phyloP scores from a whole-genome alignment of 2,888 invertebrate genomes.

The Phasia obesa region DNA sequence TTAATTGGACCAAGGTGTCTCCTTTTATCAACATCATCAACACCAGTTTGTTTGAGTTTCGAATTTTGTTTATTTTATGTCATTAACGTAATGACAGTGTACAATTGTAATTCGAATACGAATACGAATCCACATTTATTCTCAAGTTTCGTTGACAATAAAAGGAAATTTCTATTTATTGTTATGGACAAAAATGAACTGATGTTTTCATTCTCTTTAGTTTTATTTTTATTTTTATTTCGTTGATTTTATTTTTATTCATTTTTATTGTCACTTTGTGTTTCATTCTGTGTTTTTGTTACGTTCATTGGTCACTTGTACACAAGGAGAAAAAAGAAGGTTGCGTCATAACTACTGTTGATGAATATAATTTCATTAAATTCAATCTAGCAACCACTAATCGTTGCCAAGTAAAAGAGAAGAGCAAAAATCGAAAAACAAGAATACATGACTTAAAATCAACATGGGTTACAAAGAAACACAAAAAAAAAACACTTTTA shows the following conservation, averaged over 20 bases:
- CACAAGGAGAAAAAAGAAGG: too few species aligned
- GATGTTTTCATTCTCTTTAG: too few species aligned
- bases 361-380: constrained; percentile 43
- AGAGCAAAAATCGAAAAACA: background rate
- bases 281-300: constrained; percentile 34
- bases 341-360: too few species aligned
- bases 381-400: constrained; percentile 5
- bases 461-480: constrained; percentile 30
- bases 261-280: constrained; percentile 56
- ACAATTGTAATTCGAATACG: background rate
- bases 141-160: constrained; percentile 55
- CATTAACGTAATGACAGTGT: background rate
- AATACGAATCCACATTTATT: constrained; percentile 3
- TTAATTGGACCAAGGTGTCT: constrained; percentile 23
- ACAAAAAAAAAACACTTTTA: constrained; percentile 35
- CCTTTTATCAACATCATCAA: constrained; percentile 28
- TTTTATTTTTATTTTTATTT: constrained; percentile 28
- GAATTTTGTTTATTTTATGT: background rate
- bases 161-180: constrained; percentile 59
- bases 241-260: constrained; percentile 30
- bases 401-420: constrained; percentile 14
- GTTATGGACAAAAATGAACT: constrained; percentile 15
- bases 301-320: constrained; percentile 7
- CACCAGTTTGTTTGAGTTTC: constrained; percentile 16
- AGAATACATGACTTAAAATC: constrained; percentile 18